Base-by-base conservation (phyloP, 2,797 vertebrate species). In the Otus scops region DNA sequence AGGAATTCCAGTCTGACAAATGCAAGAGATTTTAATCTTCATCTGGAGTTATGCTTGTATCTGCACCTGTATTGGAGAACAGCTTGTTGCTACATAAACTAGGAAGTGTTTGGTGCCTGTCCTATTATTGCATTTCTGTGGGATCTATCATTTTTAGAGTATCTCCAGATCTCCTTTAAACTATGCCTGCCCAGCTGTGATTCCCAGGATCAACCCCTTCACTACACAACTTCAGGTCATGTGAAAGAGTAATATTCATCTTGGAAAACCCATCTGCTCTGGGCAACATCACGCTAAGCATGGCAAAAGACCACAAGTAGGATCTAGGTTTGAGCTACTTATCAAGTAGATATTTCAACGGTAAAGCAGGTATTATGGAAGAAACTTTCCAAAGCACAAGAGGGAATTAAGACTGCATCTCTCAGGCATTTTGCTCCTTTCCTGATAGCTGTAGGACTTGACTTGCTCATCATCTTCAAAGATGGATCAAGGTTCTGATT, bases 271-370 rank as follows among this genome's bases (percentile, higher is more conserved):
- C 43, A 32, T 4, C 68, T 80, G 54, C n/a, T 74, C 38, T 54
- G 15, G 57, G 28, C 18, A 48, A 3, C 5, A 2, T 28, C 47
- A 3, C 0, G 0, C 13, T 10, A 54, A 39, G 67, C 85, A 24
- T 1, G 10, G 27, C 61, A 65, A 47, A 18, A 15, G 73, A 48
- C 67, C n/a, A 19, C 0, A 2, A 18, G 7, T 0, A 14, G 19
- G 47, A 45, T 10, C 19, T 30, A 22, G 24, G 7, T 22, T 39
- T 28, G 74, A 92, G 34, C 53, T 83, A 36, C 32, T 39, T 3
- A 8, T 53, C 41, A 27, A 39, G 71, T 1, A 36, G 21, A 1
- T 50, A 4, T 61, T 51, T 50, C 20, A 50, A 68, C 8, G 38
- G 19, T 48, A 39, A 39, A n/a, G 11, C 5, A 91, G 76, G 4